Conservation (phyloP, 2,888 invertebrate genomes). For the Lepas anatifera region DNA sequence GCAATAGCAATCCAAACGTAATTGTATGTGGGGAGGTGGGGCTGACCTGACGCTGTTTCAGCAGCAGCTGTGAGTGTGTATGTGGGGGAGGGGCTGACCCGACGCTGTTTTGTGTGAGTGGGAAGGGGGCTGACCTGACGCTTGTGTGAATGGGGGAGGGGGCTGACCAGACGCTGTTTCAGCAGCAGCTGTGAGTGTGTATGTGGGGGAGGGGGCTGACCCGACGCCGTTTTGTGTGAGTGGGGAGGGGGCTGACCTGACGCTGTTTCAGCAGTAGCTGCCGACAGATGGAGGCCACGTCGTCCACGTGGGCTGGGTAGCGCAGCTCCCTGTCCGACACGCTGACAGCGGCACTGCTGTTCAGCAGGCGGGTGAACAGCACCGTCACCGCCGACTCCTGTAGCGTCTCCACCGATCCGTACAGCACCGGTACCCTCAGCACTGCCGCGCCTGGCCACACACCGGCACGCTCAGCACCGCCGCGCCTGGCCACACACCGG, state of each 20-base stretch:
- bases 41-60: too few relatives aligned
- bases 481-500: conserved; percentile 30
- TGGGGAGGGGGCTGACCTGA: background rate
- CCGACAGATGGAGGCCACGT: conserved; percentile 35
- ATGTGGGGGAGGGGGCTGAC: too few relatives aligned
- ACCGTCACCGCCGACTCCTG: conserved; percentile 39
- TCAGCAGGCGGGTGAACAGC: conserved; percentile 30
- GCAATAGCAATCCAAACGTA: too few relatives aligned
- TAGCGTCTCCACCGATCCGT: conserved; percentile 37
- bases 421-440: conserved; percentile 40
- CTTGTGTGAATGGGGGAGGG: too few relatives aligned
- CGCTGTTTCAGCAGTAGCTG: conserved; percentile 28
- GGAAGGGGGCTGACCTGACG: background rate
- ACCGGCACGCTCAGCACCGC: conserved; percentile 35
- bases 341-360: conserved; percentile 20
- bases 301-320: conserved; percentile 37
- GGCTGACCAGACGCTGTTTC: too few relatives aligned
- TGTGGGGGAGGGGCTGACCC: too few relatives aligned
- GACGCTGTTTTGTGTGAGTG: too few relatives aligned
- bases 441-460: conserved; percentile 33
- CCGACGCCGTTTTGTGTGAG: too few relatives aligned
- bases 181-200: too few relatives aligned
- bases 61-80: too few relatives aligned
- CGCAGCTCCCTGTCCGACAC: conserved; percentile 38
- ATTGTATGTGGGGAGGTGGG: too few relatives aligned